Base-by-base conservation (phyloP, 2,888 invertebrate genomes). In the Hirtodrosophila cameraria region DNA sequence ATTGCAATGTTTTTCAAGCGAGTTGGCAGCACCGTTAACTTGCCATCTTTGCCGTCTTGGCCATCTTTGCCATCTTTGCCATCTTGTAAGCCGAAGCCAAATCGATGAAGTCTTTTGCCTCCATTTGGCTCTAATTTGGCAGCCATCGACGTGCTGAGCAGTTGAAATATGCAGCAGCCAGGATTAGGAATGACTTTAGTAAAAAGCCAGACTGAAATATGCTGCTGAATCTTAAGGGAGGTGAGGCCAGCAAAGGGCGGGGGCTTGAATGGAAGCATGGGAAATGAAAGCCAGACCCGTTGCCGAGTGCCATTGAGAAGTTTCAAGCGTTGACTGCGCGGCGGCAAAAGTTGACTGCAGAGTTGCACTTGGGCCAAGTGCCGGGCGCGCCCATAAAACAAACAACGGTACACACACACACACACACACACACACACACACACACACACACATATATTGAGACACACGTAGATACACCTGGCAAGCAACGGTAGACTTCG, bases 301-400 rank as follows among this genome's bases (percentile, higher is more conserved):
- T 54, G 54, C 78, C 63, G 78, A 80, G 80, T 66, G 80, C 80
- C 80, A 80, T 80, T 83, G 83, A 80, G 83, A 80, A 80, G 76
- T 86, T 80, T 86, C 72, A 79, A 86, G 86, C 80, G 83, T 25
- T 39, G 75, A 41, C 58, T 60, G 71, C 62, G 71, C 69, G 75
- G 42, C 69, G 81, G 71, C 71, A 82, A 67, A 86, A 80, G 86
- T 80, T 80, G 80, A 60, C 83, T 81, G 83, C 80, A 85, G 52
- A 75, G 75, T 86, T 80, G 86, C 83, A 85, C 86, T 78, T 85
- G 82, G 64, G 65, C 82, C 75, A 85, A 85, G 87, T 75, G 78
- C 63, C 60, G 82, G 70, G 80, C 62, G 76, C 66, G 77, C 70
- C 65, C 84, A 86, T 76, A 76, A 84, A 83, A 84, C 81, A 84